phyloP scores from a whole-genome alignment of 2,888 invertebrate genomes.

The Merodon equestris region DNA sequence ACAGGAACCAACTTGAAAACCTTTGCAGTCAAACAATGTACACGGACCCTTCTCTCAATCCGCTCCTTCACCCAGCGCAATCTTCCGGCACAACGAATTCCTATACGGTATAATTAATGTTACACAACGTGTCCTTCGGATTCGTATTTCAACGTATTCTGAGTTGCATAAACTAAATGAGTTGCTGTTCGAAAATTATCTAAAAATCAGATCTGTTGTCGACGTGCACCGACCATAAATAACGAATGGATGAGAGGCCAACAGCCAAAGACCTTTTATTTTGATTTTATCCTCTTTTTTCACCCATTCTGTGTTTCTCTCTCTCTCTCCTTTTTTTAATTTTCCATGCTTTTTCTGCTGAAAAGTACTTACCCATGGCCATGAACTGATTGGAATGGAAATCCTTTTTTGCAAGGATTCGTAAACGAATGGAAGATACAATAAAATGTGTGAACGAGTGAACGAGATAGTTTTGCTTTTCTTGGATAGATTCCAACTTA shows the following conservation, averaged over 20 bases:
- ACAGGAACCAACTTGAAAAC: too few relatives aligned
- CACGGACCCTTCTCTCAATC: too few relatives aligned
- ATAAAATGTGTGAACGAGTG: constrained; percentile 27
- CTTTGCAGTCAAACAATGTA: too few relatives aligned
- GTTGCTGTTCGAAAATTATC: constrained; percentile 15
- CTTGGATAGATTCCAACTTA: constrained; percentile 51
- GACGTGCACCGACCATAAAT: constrained; percentile 44
- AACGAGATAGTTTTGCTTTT: constrained; percentile 1
- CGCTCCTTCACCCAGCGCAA: not conserved
- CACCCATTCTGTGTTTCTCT: constrained; percentile 1
- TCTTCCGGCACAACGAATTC: not conserved
- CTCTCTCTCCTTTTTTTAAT: too few relatives aligned
- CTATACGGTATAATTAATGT: constrained; percentile 25
- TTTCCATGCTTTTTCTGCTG: not conserved
- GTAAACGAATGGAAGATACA: not conserved
- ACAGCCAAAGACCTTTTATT: constrained; percentile 5
- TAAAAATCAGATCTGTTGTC: constrained; percentile 41
- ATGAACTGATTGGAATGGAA: constrained; percentile 27
- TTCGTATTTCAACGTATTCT: not conserved
- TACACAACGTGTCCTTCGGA: constrained; percentile 4
- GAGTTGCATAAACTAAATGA: constrained; percentile 19
- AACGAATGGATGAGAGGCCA: not conserved
- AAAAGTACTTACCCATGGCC: constrained; percentile 21
- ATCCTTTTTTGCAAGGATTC: constrained; percentile 2
- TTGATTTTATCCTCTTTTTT: not conserved